These are phyloP conservation scores for Gymnocypris eckloni DNA, from an alignment of 2,797 vertebrate genomes.

Conservation along the genomic window DNA sequence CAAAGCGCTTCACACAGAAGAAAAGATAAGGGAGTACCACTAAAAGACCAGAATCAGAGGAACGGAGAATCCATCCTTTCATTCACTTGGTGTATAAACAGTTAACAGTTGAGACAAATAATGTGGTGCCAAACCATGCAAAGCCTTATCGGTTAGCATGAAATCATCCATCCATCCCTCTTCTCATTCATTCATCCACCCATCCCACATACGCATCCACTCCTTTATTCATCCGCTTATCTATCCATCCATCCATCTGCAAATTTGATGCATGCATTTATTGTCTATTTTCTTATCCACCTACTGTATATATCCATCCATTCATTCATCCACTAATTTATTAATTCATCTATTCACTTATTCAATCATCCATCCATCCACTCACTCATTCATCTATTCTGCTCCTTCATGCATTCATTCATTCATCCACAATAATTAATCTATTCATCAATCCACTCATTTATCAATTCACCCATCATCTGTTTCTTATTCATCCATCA, in stretches of 20 bases:
- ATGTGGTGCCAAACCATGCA: too few species aligned
- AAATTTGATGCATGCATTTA: background rate
- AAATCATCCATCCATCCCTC: background rate
- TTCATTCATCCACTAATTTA: background rate
- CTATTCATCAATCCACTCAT: background rate
- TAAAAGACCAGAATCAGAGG: too few species aligned
- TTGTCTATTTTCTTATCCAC: background rate
- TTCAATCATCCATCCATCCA: background rate
- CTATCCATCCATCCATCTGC: background rate
- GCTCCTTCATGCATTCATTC: background rate
- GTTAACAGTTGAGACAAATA: too few species aligned
- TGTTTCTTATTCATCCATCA: background rate
- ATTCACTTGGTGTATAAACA: too few species aligned
- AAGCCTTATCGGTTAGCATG: too few species aligned
- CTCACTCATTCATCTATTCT: too few species aligned
- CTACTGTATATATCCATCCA: background rate
- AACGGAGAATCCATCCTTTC: too few species aligned
- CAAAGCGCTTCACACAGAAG: too few species aligned
- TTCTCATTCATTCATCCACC: background rate
- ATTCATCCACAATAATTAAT: background rate
- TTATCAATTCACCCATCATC: background rate
- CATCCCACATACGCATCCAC: background rate
- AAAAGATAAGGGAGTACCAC: too few species aligned
- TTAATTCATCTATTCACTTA: background rate
- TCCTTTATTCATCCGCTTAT: background rate